Conservation (phyloP, 2,797 vertebrate species). For the Amblyraja radiata region DNA sequence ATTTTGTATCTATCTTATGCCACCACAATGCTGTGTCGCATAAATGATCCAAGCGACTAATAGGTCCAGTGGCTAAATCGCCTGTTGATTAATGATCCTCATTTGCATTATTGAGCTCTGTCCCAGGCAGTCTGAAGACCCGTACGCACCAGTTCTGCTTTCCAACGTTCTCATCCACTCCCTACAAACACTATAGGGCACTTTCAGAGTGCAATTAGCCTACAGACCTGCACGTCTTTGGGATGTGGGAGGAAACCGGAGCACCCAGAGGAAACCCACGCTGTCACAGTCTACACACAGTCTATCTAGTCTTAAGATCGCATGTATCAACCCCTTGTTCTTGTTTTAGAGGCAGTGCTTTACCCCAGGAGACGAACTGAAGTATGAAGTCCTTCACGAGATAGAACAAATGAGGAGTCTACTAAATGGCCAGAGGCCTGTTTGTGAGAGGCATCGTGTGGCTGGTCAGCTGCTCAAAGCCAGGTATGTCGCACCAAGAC, state of each 20-base stretch:
- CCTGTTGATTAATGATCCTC: background rate
- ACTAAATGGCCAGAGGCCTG: background rate
- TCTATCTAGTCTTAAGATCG: background rate
- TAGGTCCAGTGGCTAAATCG: too few species aligned
- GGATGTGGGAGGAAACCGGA: too few species aligned
- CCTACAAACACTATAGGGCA: too few species aligned
- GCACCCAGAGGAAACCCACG: too few species aligned
- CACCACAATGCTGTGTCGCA: too few species aligned
- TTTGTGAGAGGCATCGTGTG: background rate
- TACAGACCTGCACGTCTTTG: too few species aligned
- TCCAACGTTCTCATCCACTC: too few species aligned
- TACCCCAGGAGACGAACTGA: background rate
- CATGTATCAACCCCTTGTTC: background rate
- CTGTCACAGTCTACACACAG: too few species aligned
- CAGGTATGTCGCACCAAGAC: background rate
- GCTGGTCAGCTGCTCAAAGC: slow-evolving; percentile 15
- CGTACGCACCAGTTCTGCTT: too few species aligned
- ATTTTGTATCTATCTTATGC: too few species aligned
- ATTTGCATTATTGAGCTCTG: background rate
- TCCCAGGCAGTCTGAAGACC: background rate
- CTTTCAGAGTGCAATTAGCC: too few species aligned
- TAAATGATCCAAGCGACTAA: too few species aligned
- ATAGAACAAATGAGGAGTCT: background rate
- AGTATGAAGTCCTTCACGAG: slow-evolving; percentile 6
- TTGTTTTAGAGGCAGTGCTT: slow-evolving; percentile 4